Evolutionary conservation across 2,113 vertebrate species (phyloP).

Genomic region (Sialia sialis): DNA sequence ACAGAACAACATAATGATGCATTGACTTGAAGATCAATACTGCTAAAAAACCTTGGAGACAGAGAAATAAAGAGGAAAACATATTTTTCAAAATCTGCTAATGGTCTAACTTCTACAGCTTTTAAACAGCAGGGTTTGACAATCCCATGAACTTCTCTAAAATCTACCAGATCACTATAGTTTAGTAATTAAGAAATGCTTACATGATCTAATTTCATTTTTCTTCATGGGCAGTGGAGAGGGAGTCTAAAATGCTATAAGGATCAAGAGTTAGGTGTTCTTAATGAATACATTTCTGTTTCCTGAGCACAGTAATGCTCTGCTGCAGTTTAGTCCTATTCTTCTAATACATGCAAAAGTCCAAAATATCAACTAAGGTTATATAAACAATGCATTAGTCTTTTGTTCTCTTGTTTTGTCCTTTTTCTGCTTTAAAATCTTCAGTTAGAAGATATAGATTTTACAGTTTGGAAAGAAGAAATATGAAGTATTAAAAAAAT

Average conservation of each 20-base stretch:
- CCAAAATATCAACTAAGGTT: background rate
- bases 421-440: background rate
- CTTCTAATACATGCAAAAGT: background rate
- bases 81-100: conserved; percentile 34
- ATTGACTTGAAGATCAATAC: conserved; percentile 69
- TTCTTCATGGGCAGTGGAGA: background rate
- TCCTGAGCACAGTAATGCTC: background rate
- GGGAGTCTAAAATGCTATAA: background rate
- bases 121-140: conserved; percentile 40
- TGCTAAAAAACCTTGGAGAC: conserved; percentile 51
- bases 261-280: background rate
- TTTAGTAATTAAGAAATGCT: background rate
- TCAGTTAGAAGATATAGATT: background rate
- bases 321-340: background rate
- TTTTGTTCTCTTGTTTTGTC: background rate
- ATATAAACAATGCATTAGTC: background rate
- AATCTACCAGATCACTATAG: background rate
- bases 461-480: background rate
- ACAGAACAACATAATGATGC: conserved; percentile 60
- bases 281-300: background rate
- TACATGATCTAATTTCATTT: background rate
- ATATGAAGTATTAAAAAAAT: background rate
- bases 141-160: background rate
- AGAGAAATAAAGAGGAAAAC: conserved; percentile 20
- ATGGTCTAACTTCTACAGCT: conserved; percentile 14